Percentiles rank a stretch among this genome's conserved stretches.
These are phyloP conservation scores for Caenorhabditis sinica DNA, from an alignment of 2,888 invertebrate genomes.

Conservation along the genomic window DNA sequence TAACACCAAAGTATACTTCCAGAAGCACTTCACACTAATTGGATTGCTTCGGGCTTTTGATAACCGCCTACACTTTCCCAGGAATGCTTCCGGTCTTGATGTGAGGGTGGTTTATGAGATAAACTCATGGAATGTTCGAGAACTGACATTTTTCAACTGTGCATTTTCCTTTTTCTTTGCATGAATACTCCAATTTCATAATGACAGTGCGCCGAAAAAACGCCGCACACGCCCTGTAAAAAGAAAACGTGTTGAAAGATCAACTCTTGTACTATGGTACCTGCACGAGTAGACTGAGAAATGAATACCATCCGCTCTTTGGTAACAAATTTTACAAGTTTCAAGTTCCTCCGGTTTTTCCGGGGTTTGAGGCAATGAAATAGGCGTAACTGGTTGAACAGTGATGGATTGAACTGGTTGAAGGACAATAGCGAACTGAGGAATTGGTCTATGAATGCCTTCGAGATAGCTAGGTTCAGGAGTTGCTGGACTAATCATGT, in stretches of 20 bases:
- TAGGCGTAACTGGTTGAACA: background rate
- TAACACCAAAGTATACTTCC: conserved; percentile 5
- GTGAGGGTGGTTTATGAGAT: conserved; percentile 16
- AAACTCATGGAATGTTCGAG: conserved; percentile 37
- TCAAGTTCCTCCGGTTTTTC: conserved; percentile 25
- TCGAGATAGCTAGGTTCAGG: background rate
- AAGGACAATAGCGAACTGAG: background rate
- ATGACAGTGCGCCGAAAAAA: conserved; percentile 81
- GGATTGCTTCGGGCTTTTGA: conserved; percentile 12
- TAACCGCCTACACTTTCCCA: conserved; percentile 20
- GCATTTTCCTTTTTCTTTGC: conserved; percentile 74
- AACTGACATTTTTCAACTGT: conserved; percentile 78
- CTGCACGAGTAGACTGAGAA: conserved; percentile 58
- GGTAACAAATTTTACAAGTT: conserved; percentile 49
- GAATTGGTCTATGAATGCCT: conserved; percentile 12
- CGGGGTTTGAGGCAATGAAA: background rate
- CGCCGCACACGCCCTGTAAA: conserved; percentile 77
- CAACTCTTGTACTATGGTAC: conserved; percentile 24
- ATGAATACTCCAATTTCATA: conserved; percentile 77
- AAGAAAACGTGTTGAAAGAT: background rate
- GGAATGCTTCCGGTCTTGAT: conserved; percentile 32
- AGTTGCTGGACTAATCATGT: background rate
- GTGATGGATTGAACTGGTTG: background rate
- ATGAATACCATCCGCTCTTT: conserved; percentile 59
- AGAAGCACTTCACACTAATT: conserved; percentile 28